phyloP scores from a whole-genome alignment of 1,140 invertebrate species.

The Dendroctonus valens region DNA sequence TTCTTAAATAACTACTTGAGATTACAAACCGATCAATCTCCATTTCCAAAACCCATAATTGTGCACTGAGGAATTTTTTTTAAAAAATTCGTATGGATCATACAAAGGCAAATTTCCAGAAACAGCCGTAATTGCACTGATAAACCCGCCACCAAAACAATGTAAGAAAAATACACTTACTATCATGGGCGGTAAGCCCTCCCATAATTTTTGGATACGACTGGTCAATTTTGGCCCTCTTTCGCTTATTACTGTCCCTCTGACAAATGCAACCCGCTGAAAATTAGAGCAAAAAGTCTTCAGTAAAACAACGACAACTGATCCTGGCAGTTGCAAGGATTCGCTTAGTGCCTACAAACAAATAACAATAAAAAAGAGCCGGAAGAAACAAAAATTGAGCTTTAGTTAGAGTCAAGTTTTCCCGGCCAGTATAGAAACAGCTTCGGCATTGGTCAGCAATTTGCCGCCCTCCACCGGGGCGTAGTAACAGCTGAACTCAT shows the following conservation, averaged over 20 bases:
- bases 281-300: constrained; percentile 38
- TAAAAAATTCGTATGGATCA: no score
- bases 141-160: constrained; percentile 38
- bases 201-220: constrained; percentile 54
- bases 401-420: constrained; percentile 36
- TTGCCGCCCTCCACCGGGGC: constrained; percentile 77
- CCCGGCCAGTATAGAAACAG: constrained; percentile 34
- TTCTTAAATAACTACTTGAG: no score
- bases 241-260: constrained; percentile 57
- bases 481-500: constrained; percentile 83
- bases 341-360: neutral
- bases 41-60: no score
- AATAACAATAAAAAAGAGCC: neutral
- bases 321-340: neutral
- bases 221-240: constrained; percentile 61
- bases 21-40: no score
- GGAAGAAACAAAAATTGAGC: neutral
- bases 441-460: constrained; percentile 51
- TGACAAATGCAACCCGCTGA: constrained; percentile 43
- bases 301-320: constrained; percentile 3
- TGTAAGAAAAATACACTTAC: constrained; percentile 55
- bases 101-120: neutral
- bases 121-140: neutral
- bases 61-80: no score
- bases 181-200: constrained; percentile 55